Percentiles rank a stretch among this genome's conserved stretches.
phyloP scores from a whole-genome alignment of 2,797 vertebrate species.

The Rhinatrema bivittatum region DNA sequence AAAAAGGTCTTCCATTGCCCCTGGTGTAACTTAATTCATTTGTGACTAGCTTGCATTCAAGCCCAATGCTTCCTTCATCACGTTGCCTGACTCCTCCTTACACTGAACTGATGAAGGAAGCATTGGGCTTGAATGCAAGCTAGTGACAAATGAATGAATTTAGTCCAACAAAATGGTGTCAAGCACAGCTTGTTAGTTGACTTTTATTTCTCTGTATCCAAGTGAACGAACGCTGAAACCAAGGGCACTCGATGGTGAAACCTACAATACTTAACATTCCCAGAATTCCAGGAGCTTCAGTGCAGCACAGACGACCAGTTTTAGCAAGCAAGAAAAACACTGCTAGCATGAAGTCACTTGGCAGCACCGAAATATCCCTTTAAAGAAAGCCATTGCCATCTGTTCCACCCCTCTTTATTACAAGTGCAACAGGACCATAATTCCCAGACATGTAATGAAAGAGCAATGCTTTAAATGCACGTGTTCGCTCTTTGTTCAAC shows the following conservation, averaged over 20 bases:
- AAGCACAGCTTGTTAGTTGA: too few relatives aligned
- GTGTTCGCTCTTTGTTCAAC: constrained; percentile 69
- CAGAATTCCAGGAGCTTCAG: constrained; percentile 49
- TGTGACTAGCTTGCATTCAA: too few relatives aligned
- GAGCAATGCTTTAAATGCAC: constrained; percentile 73
- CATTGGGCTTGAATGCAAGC: too few relatives aligned
- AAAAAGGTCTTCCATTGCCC: too few relatives aligned
- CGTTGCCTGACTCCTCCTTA: too few relatives aligned
- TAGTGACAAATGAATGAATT: too few relatives aligned
- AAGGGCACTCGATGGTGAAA: constrained; percentile 41
- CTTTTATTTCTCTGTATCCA: too few relatives aligned
- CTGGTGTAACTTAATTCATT: too few relatives aligned
- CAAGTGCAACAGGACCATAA: constrained; percentile 71
- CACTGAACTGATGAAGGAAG: too few relatives aligned
- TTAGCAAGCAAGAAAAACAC: constrained; percentile 44
- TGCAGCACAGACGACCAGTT: constrained; percentile 40
- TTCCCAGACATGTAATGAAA: constrained; percentile 71
- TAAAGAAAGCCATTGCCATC: constrained; percentile 66
- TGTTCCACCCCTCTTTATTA: constrained; percentile 76
- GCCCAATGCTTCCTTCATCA: too few relatives aligned
- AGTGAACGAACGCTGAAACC: constrained; percentile 19
- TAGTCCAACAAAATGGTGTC: too few relatives aligned
- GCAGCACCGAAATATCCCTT: constrained; percentile 70
- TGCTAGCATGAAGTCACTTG: constrained; percentile 59
- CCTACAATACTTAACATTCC: constrained; percentile 52